Evolutionary conservation across 2,888 invertebrate genomes (phyloP), one percentile per base, ranked within the genome.

Genomic region (Elegia similella): DNA sequence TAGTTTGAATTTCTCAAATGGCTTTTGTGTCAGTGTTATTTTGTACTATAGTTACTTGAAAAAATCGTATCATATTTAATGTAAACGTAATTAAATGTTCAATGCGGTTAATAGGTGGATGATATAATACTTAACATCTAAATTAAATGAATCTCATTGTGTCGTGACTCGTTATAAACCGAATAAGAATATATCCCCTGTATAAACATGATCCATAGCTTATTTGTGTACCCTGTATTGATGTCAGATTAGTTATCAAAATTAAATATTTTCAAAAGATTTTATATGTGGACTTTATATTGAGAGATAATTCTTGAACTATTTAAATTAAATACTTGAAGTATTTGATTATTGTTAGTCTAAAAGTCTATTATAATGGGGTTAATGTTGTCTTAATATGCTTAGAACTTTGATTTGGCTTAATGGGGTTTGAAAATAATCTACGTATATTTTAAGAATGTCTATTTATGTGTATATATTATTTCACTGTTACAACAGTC

Each of bases 381-480:
- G 58, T 64, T 64, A 69, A 70, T 72, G 68, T 72, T 66, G 67
- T 68, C 70, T 70, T 68, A 67, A 68, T 34, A 67, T 67, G 70
- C 69, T 72, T 68, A 61, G 58, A 62, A 63, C 62, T 64, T 57
- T 61, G 55, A 53, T 59, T 56, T 64, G 58, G 56, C 55, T 63
- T 63, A 59, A 59, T 61, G 59, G 58, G 62, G 46, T 64, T 61
- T 32, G 61, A 63, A 66, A 59, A 63, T 44, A 63, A 62, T 67
- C 62, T 66, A 70, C 47, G 61, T 68, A 62, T 66, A 68, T 67
- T 63, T 62, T 61, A 59, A 62, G 58, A 23, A 52, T 59, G 57
- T 57, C 63, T 69, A 69, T 71, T 69, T 71, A 65, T 70, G 61
- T 72, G 70, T 74, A 68, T 58, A 72, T 72, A 72, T 62, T 62